Percentiles rank a stretch among this genome's conserved stretches.
Evolutionary conservation across 2,888 invertebrate genomes (phyloP).

Genomic region (Furcula furcula): DNA sequence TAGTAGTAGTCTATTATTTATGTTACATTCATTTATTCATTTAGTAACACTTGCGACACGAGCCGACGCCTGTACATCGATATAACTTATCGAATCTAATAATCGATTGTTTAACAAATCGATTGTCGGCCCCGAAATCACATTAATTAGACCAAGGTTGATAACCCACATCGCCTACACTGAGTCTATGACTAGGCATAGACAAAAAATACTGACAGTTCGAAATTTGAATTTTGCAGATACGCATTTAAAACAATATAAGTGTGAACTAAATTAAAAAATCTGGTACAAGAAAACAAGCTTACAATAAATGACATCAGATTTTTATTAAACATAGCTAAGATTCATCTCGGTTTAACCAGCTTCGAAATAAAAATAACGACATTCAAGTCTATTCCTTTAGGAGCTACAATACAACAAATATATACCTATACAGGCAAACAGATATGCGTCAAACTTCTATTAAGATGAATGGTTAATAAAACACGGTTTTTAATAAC

Average conservation of each 20-base stretch:
- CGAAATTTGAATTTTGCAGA: neutral
- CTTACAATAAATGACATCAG: no score
- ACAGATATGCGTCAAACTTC: no score
- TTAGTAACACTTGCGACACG: constrained; percentile 3
- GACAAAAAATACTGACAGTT: neutral
- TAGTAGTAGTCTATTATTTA: neutral
- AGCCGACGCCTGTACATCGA: constrained; percentile 2
- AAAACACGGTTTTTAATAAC: no score
- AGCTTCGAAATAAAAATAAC: no score
- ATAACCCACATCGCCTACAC: constrained; percentile 6
- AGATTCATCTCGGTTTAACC: no score
- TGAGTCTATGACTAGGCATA: constrained; percentile 1
- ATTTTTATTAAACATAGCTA: no score
- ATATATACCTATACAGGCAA: no score
- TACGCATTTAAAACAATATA: neutral
- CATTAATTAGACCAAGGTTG: constrained; percentile 27
- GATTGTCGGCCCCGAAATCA: constrained; percentile 21
- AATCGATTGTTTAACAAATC: constrained; percentile 14
- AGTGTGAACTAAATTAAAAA: no score
- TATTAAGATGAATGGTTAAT: no score
- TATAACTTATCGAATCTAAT: constrained; percentile 13
- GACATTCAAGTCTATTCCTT: no score
- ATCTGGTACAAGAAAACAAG: no score
- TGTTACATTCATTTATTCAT: neutral
- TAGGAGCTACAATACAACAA: no score